Evolutionary conservation across 2,113 vertebrate genomes (phyloP).

Genomic region (Oryzias javanicus): DNA sequence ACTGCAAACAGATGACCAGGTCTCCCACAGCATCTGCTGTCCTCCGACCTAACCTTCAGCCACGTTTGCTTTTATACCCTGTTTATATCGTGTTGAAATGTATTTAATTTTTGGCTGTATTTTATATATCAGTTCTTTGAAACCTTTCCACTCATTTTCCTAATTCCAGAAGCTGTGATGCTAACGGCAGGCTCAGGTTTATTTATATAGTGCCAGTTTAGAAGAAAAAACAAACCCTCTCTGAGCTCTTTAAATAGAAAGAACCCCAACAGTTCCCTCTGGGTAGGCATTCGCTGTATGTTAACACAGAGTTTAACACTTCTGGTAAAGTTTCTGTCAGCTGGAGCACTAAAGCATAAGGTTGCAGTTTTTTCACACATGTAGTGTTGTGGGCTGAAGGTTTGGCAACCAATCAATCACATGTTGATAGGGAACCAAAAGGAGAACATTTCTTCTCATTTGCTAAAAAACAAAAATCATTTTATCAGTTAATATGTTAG

Average conservation of each 20-base stretch:
- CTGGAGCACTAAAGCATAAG: background rate
- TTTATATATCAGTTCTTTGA: background rate
- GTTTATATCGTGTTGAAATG: background rate
- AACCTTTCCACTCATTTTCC: background rate
- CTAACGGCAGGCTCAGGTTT: background rate
- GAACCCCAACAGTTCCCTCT: background rate
- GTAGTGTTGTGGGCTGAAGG: no score
- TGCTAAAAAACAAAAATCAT: no score
- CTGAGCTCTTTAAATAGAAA: background rate
- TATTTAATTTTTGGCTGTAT: background rate
- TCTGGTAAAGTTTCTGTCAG: background rate
- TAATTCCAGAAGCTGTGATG: background rate
- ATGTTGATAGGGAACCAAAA: no score
- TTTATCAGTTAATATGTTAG: no score
- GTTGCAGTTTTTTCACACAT: background rate
- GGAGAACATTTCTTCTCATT: no score
- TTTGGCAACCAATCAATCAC: no score
- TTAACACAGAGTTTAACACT: background rate
- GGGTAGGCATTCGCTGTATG: background rate
- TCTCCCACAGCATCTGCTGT: slow-evolving; percentile 41
- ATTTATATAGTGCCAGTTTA: slow-evolving; percentile 2
- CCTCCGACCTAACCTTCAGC: slow-evolving; percentile 28
- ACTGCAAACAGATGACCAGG: slow-evolving; percentile 32
- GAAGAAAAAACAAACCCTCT: background rate
- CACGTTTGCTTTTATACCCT: slow-evolving; percentile 10